Evolutionary conservation across 2,797 vertebrate species (phyloP), one percentile per base, ranked within the genome.

Genomic region (Xiphorhynchus erythropygius): DNA sequence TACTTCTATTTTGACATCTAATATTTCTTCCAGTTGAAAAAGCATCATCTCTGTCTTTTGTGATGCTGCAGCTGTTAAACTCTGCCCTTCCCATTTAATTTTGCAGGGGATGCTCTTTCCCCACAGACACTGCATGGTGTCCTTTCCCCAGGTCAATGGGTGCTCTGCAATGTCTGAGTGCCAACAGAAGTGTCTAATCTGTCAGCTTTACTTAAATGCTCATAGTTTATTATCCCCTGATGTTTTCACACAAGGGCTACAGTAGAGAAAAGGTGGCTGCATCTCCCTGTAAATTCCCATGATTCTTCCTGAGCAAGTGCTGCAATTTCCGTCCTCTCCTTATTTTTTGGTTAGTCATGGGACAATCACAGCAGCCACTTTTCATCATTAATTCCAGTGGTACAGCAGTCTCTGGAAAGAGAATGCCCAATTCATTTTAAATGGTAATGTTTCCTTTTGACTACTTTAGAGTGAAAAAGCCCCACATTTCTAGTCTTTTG

Each of bases 391-490:
- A 76, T 47, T 85, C 73, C 84, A 84, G 87, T 65, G 76, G 35
- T 50, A 33, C 0, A 0, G 78, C 44, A 41, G 17, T 7, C 78
- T 65, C 87, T 76, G 69, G 76, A 62, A 35, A 63, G 35, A 65
- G 57, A 74, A 59, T 0, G 7, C 22, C 70, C 52, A 75, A 30
- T 69, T 81, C 39, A 27, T 69, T 78, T 81, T 7, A 76, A 88
- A 90, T 14, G 30, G 55, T 27, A 90, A 17, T 53, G 52, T 84
- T 93, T 94, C 63, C 35, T 65, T 90, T 78, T 88, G 57, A 46
- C 57, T 71, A 44, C 62, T 83, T 91, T 1, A 62, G 50, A 80
- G n/a, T 32, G 30, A 49, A 56, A 41, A 70, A 42, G 6, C 3
- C 47, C 24, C 47, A 47, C 23, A 25, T 49, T 89, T 80, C 42